Evolutionary conservation across 2,113 vertebrate genomes (phyloP), one percentile per base, ranked within the genome.

Genomic region (Silurus glanis): DNA sequence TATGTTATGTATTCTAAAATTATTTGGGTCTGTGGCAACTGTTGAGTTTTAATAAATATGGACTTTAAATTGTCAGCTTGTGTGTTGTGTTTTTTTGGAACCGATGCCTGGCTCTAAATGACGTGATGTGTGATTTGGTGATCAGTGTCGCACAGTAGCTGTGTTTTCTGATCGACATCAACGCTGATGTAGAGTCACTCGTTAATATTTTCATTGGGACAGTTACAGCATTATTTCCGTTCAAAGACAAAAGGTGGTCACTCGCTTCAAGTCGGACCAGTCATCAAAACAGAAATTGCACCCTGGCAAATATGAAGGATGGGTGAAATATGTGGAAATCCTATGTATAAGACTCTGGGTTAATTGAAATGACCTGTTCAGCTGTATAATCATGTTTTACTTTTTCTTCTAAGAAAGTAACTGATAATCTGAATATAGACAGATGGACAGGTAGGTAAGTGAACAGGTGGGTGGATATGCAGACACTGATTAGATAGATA

Each of bases 31-130:
- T 94, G 91, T 95, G 93, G 94, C 90, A 94, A 90, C 91, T 91
- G 92, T 93, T 93, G 91, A 91, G 86, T 95, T 95, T 95, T 94
- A 95, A 94, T 95, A 95, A 95, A 90, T 14, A 49, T 53, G n/a
- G 19, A 53, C 19, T 87, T 62, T 83, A 87, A 87, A 84, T 82
- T 25, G 74, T 69, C 4, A 8, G 12, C 10, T 25, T 67, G 76
- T 17, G 23, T 74, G 51, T 66, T 9, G 16, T 66, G 37, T 53
- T 16, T 71, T 53, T 79, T 13, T 71, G 66, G 14, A 79, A 16
- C 75, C 4, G n/a, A 59, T 13, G 0, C 19, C 28, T 79, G 3
- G 16, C 37, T 7, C 1, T 6, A 45, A 59, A 37, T 45, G 55
- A 37, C 25, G 13, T 80, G 28, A 80, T 80, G 28, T 25, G 13